Conservation (phyloP, 2,113 vertebrate species). For the Podarcis raffonei region DNA sequence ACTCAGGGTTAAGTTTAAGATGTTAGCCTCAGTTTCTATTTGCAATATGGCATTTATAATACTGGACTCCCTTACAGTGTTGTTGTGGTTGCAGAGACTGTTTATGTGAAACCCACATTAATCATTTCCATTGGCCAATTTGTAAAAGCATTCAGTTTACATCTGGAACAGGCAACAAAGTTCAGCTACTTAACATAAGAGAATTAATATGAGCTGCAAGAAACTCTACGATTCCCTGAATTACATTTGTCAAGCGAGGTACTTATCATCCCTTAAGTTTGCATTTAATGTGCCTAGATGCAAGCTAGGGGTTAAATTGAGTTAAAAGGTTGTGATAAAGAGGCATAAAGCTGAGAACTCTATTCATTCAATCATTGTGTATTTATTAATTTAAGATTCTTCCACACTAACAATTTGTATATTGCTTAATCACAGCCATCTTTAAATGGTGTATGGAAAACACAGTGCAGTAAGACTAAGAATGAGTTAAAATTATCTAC, state of each 20-base stretch:
- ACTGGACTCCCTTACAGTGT: background rate
- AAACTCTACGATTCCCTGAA: background rate
- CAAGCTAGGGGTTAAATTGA: background rate
- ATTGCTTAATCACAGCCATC: too few species aligned
- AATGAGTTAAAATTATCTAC: too few species aligned
- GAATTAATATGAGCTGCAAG: background rate
- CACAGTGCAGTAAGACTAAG: too few species aligned
- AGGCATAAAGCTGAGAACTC: background rate
- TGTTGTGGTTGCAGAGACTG: background rate
- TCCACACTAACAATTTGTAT: too few species aligned
- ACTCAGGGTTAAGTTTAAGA: background rate
- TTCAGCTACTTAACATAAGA: background rate
- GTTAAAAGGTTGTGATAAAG: background rate
- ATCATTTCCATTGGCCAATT: background rate
- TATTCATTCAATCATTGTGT: background rate
- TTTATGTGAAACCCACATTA: too few species aligned
- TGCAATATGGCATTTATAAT: background rate
- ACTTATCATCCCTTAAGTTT: background rate
- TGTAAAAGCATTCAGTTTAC: background rate
- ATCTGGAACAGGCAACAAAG: background rate
- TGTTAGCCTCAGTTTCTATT: background rate
- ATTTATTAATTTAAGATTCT: too few species aligned
- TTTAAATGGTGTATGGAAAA: too few species aligned
- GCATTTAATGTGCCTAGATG: background rate
- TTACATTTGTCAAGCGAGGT: background rate